Conservation (phyloP, 2,797 vertebrate species). For the Manis javanica region DNA sequence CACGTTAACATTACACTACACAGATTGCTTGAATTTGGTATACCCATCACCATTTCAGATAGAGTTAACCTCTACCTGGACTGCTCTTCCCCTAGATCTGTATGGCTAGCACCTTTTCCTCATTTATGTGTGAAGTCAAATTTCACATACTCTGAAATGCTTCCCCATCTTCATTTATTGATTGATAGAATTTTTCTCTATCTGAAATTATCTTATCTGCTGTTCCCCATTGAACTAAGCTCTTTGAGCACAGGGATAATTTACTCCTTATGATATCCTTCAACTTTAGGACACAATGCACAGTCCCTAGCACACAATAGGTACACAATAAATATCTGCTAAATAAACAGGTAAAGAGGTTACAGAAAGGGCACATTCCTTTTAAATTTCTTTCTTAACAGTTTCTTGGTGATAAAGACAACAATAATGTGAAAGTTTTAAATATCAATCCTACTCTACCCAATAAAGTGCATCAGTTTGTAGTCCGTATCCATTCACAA, state of each 20-base stretch:
- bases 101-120: neutral
- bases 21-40: neutral
- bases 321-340: neutral
- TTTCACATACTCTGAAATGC: neutral
- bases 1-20: neutral
- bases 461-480: neutral
- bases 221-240: neutral
- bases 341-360: neutral
- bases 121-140: neutral
- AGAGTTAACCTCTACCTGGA: neutral
- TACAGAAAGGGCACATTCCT: neutral
- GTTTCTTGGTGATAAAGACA: neutral
- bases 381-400: neutral
- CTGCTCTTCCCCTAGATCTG: neutral
- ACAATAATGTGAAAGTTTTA: neutral
- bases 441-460: neutral
- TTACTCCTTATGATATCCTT: neutral
- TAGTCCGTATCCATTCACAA: neutral
- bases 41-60: neutral
- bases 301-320: neutral
- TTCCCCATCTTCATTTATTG: neutral
- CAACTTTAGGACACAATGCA: neutral
- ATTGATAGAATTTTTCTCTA: neutral
- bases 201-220: conserved; percentile 1
- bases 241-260: conserved; percentile 8